Evolutionary conservation across 2,888 invertebrate genomes (phyloP), one percentile per base, ranked within the genome.

Genomic region (Pollenia labialis): DNA sequence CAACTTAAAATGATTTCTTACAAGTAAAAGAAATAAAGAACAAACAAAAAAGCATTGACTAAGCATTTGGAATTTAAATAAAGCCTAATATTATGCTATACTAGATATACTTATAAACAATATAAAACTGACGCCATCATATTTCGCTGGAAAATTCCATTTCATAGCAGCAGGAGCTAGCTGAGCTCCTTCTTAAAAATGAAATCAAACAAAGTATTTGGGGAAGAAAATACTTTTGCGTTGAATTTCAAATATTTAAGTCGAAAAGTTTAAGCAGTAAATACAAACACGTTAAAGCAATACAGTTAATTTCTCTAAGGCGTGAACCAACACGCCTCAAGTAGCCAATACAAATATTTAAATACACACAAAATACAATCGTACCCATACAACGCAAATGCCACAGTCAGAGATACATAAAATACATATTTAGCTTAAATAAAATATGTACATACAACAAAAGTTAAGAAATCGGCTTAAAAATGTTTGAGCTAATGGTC

Each of bases 271-370:
- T 18, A 56, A 74, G 74, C 74, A 72, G 69, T 69, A 77, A 84
- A 87, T 87, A 77, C 87, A 84, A 76, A 84, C 87, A 87, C 84
- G 87, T 87, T 87, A 69, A 84, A 50, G 84, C 84, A 87, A 87
- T 87, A 87, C 77, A 84, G 84, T 87, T 87, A 87, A 87, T 87
- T 84, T 87, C 64, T 77, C 18, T 74, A 84, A 87, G 87, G 87
- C 87, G 87, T 87, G 87, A 87, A 87, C 77, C 56, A 87, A 77
- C 84, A 87, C 87, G 81, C 87, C 87, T 87, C 68, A 87, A 87
- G 74, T 87, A 87, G 84, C 84, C 84, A 77, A 76, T 77, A 74
- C 84, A 72, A 84, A 84, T 79, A 79, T 74, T 74, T 66, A 71
- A 69, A 76, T 71, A 71, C 76, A 23, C 48, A 76, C n/a, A 46